Conservation (phyloP, 2,888 invertebrate species). For the Nemotelus pantherinus region DNA sequence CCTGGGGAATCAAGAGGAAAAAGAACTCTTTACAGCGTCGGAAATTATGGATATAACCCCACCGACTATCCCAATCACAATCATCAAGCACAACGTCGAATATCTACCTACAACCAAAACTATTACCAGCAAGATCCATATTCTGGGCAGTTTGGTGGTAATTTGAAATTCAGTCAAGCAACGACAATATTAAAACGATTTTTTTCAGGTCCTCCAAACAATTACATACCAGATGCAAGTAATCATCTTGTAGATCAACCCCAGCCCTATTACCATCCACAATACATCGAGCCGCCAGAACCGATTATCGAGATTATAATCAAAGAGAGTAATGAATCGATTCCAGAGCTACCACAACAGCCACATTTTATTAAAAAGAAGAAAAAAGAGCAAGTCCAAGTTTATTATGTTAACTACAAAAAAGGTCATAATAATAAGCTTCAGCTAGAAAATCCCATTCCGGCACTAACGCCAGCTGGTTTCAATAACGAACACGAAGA, state of each 20-base stretch:
- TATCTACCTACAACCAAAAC: slow-evolving; percentile 55
- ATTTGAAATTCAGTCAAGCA: neutral
- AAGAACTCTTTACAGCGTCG: slow-evolving; percentile 61
- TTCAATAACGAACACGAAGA: slow-evolving; percentile 72
- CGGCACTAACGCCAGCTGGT: slow-evolving; percentile 78
- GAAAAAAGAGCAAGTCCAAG: slow-evolving; percentile 86
- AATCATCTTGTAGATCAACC: slow-evolving; percentile 56
- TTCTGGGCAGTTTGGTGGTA: slow-evolving; percentile 55
- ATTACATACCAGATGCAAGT: slow-evolving; percentile 53
- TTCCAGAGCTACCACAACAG: slow-evolving; percentile 72
- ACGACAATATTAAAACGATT: slow-evolving; percentile 9
- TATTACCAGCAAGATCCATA: slow-evolving; percentile 55
- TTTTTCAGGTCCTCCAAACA: slow-evolving; percentile 40
- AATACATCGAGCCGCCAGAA: slow-evolving; percentile 81
- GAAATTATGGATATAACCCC: slow-evolving; percentile 54
- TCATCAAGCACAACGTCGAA: slow-evolving; percentile 55
- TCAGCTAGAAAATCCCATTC: slow-evolving; percentile 82
- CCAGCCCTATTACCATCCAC: slow-evolving; percentile 61
- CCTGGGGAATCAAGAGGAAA: slow-evolving; percentile 61
- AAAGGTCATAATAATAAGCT: slow-evolving; percentile 81
- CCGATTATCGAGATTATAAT: slow-evolving; percentile 93
- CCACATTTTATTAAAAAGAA: slow-evolving; percentile 64
- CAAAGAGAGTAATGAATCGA: slow-evolving; percentile 85
- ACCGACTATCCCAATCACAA: slow-evolving; percentile 49
- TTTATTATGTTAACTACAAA: slow-evolving; percentile 90